Evolutionary conservation across 1,140 invertebrate genomes (phyloP).

Genomic region (Anastrepha ludens): DNA sequence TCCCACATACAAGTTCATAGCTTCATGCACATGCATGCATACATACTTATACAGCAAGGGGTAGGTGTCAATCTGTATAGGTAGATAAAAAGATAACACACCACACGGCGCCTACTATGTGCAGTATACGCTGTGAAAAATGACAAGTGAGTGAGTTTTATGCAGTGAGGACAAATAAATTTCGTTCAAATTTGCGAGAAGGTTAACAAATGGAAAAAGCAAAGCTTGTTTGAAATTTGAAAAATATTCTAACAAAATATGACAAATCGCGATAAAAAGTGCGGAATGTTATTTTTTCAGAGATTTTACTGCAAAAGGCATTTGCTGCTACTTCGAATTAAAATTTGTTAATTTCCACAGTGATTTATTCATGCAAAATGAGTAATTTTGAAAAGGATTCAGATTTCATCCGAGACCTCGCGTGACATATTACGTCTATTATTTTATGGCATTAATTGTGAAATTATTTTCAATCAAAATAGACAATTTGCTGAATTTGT

Average conservation of each 20-base stretch:
- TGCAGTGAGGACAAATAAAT: neutral
- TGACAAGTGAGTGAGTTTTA: neutral
- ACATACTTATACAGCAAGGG: neutral
- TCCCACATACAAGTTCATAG: neutral
- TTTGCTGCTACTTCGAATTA: neutral
- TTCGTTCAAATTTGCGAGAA: neutral
- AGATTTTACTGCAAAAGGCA: neutral
- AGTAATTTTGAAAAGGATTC: neutral
- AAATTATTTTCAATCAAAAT: too few relatives aligned
- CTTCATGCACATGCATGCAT: neutral
- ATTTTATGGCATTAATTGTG: too few relatives aligned
- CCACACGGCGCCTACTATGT: neutral
- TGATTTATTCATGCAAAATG: constrained; percentile 45
- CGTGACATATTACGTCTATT: neutral
- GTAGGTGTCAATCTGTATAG: neutral
- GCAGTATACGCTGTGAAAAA: neutral
- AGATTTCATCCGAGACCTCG: neutral
- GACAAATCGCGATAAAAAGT: neutral
- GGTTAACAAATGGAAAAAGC: neutral
- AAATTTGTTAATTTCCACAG: constrained; percentile 35
- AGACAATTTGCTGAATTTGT: too few relatives aligned
- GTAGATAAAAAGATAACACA: neutral
- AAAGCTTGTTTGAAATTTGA: neutral
- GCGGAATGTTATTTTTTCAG: neutral
- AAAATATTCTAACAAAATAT: neutral